These are phyloP conservation scores for Babyrousa celebensis DNA, from an alignment of 2,797 vertebrate species.

Conservation along the genomic window DNA sequence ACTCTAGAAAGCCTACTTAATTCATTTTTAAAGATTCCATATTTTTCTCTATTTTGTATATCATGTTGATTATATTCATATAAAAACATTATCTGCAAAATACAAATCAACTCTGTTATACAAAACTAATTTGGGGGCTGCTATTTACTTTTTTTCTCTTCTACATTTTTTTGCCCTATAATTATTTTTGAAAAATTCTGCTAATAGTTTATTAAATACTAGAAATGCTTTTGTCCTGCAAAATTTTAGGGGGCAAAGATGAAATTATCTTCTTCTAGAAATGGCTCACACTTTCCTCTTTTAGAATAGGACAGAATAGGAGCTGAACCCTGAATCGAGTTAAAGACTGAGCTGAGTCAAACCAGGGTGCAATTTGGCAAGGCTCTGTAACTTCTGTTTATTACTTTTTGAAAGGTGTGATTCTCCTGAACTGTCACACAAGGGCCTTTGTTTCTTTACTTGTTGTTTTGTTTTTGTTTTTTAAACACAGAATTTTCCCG, in stretches of 20 bases:
- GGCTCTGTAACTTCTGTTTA: neutral
- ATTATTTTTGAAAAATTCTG: neutral
- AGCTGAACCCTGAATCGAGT: neutral
- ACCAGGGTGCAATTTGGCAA: neutral
- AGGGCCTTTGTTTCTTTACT: neutral
- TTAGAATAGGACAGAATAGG: neutral
- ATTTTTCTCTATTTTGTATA: slow-evolving; percentile 1
- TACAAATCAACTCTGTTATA: neutral
- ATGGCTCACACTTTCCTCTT: neutral
- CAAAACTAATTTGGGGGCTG: neutral
- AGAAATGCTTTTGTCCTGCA: neutral
- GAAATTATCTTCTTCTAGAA: neutral
- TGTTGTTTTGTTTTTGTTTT: neutral
- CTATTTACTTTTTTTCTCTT: neutral
- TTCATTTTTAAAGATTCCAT: neutral
- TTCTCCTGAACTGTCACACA: neutral
- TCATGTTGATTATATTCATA: neutral
- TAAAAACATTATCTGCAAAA: neutral
- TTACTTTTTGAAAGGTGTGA: neutral
- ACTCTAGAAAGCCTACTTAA: neutral
- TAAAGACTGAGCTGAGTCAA: neutral
- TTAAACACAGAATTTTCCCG: neutral
- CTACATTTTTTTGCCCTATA: neutral
- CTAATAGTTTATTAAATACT: neutral
- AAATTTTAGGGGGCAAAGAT: neutral